phyloP scores from a whole-genome alignment of 2,797 vertebrate genomes.

The Prionace glauca region DNA sequence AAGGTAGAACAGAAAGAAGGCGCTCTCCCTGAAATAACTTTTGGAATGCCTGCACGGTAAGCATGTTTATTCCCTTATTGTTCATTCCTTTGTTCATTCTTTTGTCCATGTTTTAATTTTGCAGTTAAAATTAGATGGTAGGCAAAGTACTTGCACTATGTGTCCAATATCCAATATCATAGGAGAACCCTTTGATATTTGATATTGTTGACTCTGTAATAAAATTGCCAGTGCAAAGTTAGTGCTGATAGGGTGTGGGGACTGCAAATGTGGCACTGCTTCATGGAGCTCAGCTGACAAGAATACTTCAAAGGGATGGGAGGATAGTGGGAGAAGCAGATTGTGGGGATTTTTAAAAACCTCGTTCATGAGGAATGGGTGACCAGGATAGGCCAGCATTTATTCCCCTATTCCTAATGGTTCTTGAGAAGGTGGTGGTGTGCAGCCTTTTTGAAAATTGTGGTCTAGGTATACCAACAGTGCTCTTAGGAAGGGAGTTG shows the following conservation, averaged over 20 bases:
- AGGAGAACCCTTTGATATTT: neutral
- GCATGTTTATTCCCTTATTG: conserved; percentile 38
- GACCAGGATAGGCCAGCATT: too few relatives aligned
- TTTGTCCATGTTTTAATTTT: neutral
- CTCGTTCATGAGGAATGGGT: too few relatives aligned
- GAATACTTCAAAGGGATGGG: neutral
- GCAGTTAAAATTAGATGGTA: neutral
- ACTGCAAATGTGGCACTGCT: neutral
- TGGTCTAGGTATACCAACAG: too few relatives aligned
- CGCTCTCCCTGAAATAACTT: conserved; percentile 55
- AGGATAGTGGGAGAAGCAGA: neutral
- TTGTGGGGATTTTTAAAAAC: neutral
- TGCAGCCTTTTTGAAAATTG: too few relatives aligned
- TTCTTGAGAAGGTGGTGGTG: too few relatives aligned
- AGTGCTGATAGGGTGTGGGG: neutral
- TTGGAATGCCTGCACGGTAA: conserved; percentile 59
- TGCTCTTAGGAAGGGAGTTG: too few relatives aligned
- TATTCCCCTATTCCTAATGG: too few relatives aligned
- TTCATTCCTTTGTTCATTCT: too few relatives aligned
- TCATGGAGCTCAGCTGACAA: neutral
- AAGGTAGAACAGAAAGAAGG: conserved; percentile 36
- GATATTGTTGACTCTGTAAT: neutral
- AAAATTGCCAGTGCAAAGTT: neutral
- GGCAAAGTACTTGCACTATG: neutral
- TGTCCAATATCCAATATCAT: neutral